These are phyloP conservation scores for Xenopus tropicalis DNA, from an alignment of 2,113 vertebrate genomes.

Conservation along the genomic window DNA sequence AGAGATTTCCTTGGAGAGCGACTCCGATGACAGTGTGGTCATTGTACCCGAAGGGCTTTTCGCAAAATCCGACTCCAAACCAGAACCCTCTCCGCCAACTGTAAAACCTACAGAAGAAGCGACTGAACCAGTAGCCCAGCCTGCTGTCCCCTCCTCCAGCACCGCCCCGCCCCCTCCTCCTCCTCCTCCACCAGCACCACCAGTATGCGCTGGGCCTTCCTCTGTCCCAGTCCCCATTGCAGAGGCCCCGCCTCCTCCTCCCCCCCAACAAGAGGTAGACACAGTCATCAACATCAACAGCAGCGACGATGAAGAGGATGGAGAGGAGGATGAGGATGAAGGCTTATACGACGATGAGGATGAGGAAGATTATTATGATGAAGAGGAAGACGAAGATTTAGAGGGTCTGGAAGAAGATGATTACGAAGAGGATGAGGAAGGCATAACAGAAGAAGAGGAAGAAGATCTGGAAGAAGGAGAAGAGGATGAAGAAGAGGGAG, in stretches of 20 bases:
- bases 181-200: slow-evolving; percentile 18
- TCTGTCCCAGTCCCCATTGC: slow-evolving; percentile 47
- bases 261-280: slow-evolving; percentile 62
- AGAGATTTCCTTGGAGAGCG: slow-evolving; percentile 84
- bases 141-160: slow-evolving; percentile 19
- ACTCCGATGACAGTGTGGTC: slow-evolving; percentile 86
- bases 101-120: slow-evolving; percentile 44
- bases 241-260: slow-evolving; percentile 44
- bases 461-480: slow-evolving; percentile 70
- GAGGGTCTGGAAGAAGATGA: slow-evolving; percentile 65
- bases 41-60: slow-evolving; percentile 82
- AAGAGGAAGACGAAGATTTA: slow-evolving; percentile 52
- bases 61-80: slow-evolving; percentile 51
- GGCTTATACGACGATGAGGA: slow-evolving; percentile 46
- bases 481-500: slow-evolving; percentile 66
- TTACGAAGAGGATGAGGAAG: slow-evolving; percentile 74
- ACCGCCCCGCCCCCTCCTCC: slow-evolving; percentile 13
- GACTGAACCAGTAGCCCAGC: slow-evolving; percentile 8
- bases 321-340: slow-evolving; percentile 55
- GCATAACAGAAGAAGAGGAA: slow-evolving; percentile 69
- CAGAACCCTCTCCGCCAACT: slow-evolving; percentile 25
- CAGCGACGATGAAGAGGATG: slow-evolving; percentile 80
- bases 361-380: slow-evolving; percentile 39
- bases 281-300: slow-evolving; percentile 86
- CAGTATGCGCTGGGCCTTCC: slow-evolving; percentile 21